Base-by-base conservation (phyloP, 2,888 invertebrate genomes). In the Isoperla grammatica region DNA sequence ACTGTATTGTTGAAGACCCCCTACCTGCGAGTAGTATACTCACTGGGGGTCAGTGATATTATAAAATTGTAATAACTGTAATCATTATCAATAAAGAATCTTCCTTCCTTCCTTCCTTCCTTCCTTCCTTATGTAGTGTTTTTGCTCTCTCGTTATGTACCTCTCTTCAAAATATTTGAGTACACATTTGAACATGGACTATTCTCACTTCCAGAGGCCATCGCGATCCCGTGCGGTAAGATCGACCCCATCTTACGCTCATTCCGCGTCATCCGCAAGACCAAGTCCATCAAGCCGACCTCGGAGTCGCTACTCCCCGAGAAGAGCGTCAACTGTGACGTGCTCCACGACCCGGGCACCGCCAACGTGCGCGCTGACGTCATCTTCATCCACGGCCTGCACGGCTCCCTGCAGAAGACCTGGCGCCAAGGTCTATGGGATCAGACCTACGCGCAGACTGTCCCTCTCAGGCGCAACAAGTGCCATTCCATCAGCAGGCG, bases 371-470 rank as follows among this genome's bases (percentile, higher is more conserved):
- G 66, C 4, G 81, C 81, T 1, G 93, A 94, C 70, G 82, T 93
- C 19, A 82, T 94, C 17, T 90, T 94, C 69, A 83, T 93, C 0
- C 93, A 94, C 69, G 93, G 90, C 2, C 74, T 90, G 0, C 84
- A 86, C 68, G 90, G 85, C 19, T 90, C 90, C 0, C 77, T 88
- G 29, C 81, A 84, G 17, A 87, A 87, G 68, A 92, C 92, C 0
- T 93, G 92, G 92, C 79, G 88, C 48, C 90, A 91, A 71, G 87
- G 53, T 4, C 12, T 39, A 12, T 53, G 53, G 53, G 53, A 53
- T 19, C 8, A 37, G 9, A 39, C 1, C 20, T 37, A 40, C 17
- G 35, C 19, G 2, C 15, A 37, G 17, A 37, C 29, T 11, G 45
- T 42, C 4, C 56, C 56, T 15, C 23, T 46, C n/a, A 46, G 23